Evolutionary conservation across 2,888 invertebrate genomes (phyloP).

Genomic region (Lasioglossum lativentre): DNA sequence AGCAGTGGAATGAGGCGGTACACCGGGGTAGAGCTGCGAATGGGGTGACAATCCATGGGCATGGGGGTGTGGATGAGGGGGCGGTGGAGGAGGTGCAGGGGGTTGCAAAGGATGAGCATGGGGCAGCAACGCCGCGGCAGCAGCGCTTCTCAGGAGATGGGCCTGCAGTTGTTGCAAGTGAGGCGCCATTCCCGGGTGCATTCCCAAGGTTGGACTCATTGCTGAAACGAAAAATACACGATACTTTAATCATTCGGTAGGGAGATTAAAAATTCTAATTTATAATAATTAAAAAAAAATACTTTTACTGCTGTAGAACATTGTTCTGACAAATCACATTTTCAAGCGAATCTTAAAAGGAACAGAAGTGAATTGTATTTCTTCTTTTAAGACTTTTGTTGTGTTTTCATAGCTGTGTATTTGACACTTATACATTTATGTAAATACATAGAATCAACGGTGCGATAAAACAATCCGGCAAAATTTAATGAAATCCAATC

Average conservation of each 20-base stretch:
- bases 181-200: conserved; percentile 87
- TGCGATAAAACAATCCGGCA: no score
- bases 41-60: conserved; percentile 78
- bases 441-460: no score
- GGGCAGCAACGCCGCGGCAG: conserved; percentile 85
- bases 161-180: conserved; percentile 92
- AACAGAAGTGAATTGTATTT: no score
- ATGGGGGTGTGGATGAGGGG: conserved; percentile 79
- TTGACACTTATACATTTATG: no score
- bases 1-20: conserved; percentile 80
- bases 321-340: background rate
- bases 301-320: background rate
- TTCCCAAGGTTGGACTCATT: conserved; percentile 93
- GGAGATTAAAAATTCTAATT: background rate
- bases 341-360: no score
- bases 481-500: no score
- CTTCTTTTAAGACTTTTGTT: no score
- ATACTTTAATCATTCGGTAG: background rate
- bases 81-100: conserved; percentile 78
- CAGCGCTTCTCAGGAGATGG: conserved; percentile 90
- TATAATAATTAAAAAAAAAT: no score
- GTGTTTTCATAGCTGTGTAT: no score
- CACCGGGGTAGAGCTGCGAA: conserved; percentile 80
- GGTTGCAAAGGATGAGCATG: conserved; percentile 85
- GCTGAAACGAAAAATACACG: conserved; percentile 85